phyloP scores from a whole-genome alignment of 2,797 vertebrate species.

The Coranthus polyacanthus region DNA sequence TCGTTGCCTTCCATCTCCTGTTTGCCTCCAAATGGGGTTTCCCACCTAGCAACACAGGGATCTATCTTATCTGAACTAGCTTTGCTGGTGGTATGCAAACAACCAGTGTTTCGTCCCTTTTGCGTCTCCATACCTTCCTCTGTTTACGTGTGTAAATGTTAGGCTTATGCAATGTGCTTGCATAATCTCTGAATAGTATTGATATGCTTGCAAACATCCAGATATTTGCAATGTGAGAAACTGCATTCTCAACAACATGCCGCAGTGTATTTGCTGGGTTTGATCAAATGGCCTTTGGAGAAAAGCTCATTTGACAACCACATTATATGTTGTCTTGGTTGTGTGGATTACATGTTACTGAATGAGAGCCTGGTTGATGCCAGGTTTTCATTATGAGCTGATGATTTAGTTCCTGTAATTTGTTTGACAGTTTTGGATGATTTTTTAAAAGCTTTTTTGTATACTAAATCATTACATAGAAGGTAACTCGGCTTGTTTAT shows the following conservation, averaged over 20 bases:
- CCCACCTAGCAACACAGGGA: conserved; percentile 61
- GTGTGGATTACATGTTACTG: conserved; percentile 58
- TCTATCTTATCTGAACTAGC: conserved; percentile 41
- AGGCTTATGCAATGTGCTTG: conserved; percentile 60
- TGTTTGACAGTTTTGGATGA: no score
- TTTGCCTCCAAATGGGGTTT: conserved; percentile 58
- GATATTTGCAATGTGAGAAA: conserved; percentile 69
- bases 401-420: conserved; percentile 23
- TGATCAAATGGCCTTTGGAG: conserved; percentile 76
- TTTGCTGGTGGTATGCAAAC: conserved; percentile 62
- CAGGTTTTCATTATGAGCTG: conserved; percentile 31
- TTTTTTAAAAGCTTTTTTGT: no score
- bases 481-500: not conserved
- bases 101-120: conserved; percentile 43
- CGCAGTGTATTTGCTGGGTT: conserved; percentile 50
- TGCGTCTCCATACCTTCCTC: conserved; percentile 53
- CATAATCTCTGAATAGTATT: conserved; percentile 53
- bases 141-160: conserved; percentile 66
- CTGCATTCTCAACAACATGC: conserved; percentile 73
- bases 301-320: conserved; percentile 71
- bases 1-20: conserved; percentile 71
- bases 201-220: conserved; percentile 64
- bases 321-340: conserved; percentile 59
- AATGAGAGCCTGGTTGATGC: conserved; percentile 42
- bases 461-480: not conserved